These are phyloP conservation scores for Aix galericulata DNA, from an alignment of 2,113 vertebrate genomes.

Conservation along the genomic window DNA sequence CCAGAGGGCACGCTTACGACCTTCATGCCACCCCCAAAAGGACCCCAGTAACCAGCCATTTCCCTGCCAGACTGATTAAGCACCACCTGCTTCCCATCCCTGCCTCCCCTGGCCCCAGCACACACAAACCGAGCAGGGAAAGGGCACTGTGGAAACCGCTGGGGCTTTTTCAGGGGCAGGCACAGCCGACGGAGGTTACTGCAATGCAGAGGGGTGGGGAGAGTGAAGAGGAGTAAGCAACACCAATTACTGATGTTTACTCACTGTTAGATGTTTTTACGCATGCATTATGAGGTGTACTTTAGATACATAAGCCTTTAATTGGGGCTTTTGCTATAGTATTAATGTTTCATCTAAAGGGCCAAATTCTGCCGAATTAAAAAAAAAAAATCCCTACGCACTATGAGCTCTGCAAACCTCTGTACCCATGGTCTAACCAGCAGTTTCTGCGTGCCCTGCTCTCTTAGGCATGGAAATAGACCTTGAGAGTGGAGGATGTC, in stretches of 20 bases:
- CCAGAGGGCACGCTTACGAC: constrained; percentile 50
- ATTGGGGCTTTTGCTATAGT: neutral
- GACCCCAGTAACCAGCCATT: neutral
- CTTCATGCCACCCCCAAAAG: constrained; percentile 33
- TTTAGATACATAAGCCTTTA: neutral
- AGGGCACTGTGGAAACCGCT: neutral
- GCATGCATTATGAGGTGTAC: neutral
- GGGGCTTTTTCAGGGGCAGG: constrained; percentile 10
- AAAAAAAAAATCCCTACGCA: neutral
- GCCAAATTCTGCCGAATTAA: neutral
- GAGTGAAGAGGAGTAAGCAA: neutral
- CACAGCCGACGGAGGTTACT: neutral
- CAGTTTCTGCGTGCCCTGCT: neutral
- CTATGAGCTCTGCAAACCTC: neutral
- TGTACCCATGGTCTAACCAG: neutral
- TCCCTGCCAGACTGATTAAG: constrained; percentile 49
- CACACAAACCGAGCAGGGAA: neutral
- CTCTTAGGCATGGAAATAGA: neutral
- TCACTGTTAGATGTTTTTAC: neutral
- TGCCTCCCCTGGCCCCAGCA: neutral
- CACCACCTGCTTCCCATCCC: constrained; percentile 37
- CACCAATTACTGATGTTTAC: neutral
- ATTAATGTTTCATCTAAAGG: neutral
- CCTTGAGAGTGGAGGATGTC: neutral
- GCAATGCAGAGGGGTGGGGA: neutral